A percentile compares a stretch with the other conserved stretches of the same genome.
phyloP scores from a whole-genome alignment of 1,140 invertebrate species.

The Galleria mellonella region DNA sequence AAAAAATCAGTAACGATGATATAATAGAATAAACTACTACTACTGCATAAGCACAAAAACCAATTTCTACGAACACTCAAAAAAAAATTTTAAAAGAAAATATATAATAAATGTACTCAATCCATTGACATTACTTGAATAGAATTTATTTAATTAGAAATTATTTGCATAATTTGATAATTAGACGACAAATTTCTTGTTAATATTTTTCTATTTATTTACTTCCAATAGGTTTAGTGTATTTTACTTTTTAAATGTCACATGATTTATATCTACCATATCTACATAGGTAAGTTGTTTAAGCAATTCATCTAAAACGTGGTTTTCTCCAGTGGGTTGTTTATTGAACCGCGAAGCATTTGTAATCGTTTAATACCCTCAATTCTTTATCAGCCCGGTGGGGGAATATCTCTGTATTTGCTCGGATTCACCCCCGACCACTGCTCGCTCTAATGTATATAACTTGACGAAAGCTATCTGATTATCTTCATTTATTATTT shows the following conservation, averaged over 20 bases:
- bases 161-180: too few relatives aligned
- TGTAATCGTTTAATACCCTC: conserved; percentile 74
- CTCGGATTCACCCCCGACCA: conserved; percentile 32
- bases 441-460: conserved; percentile 36
- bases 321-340: conserved; percentile 40
- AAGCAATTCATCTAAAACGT: conserved; percentile 51
- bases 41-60: too few relatives aligned
- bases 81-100: too few relatives aligned
- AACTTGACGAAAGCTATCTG: conserved; percentile 50
- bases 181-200: too few relatives aligned
- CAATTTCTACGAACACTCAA: too few relatives aligned
- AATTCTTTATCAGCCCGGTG: conserved; percentile 70
- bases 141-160: too few relatives aligned
- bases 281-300: conserved; percentile 9
- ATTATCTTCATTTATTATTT: conserved; percentile 33
- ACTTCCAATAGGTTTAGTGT: too few relatives aligned
- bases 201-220: background rate
- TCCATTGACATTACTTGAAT: too few relatives aligned
- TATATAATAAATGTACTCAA: too few relatives aligned
- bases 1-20: too few relatives aligned
- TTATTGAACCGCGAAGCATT: conserved; percentile 71
- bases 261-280: background rate
- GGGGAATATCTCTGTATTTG: conserved; percentile 26
- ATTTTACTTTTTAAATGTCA: too few relatives aligned
- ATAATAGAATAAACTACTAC: too few relatives aligned